Conservation (phyloP, 2,797 vertebrate species). For the Varecia variegata region DNA sequence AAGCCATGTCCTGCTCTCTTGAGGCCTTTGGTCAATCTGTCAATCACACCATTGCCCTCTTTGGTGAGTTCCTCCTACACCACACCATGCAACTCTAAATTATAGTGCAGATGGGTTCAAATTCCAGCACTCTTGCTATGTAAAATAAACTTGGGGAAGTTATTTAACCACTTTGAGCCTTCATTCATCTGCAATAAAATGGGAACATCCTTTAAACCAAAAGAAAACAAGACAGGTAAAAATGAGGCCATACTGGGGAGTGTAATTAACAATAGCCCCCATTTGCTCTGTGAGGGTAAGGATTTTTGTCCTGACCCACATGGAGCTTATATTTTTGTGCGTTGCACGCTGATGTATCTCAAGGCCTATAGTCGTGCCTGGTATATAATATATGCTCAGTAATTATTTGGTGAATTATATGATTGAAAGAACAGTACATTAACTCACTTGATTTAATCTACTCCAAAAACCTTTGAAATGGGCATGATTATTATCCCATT, state of each 20-base stretch:
- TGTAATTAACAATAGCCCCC: not conserved
- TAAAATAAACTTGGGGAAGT: not conserved
- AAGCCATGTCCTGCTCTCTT: not conserved
- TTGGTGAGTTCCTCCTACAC: not conserved
- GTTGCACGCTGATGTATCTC: not conserved
- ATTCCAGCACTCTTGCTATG: not conserved
- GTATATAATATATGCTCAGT: not conserved
- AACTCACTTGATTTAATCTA: constrained; percentile 20
- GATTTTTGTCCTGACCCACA: not conserved
- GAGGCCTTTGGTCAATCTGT: not conserved
- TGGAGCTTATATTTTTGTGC: not conserved
- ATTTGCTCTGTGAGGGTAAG: not conserved
- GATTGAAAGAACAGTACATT: not conserved
- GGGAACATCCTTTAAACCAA: not conserved
- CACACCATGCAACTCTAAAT: not conserved
- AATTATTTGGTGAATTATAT: not conserved
- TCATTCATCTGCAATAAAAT: not conserved
- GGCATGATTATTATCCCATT: not conserved
- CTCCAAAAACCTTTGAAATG: not conserved
- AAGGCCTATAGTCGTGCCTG: not conserved
- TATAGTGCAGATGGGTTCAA: not conserved
- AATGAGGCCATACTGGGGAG: not conserved
- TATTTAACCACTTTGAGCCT: constrained; percentile 2
- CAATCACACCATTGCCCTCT: not conserved
- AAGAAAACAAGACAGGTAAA: not conserved